These are phyloP conservation scores for Kryptolebias ocellatus DNA, from an alignment of 2,797 vertebrate species.

Conservation along the genomic window DNA sequence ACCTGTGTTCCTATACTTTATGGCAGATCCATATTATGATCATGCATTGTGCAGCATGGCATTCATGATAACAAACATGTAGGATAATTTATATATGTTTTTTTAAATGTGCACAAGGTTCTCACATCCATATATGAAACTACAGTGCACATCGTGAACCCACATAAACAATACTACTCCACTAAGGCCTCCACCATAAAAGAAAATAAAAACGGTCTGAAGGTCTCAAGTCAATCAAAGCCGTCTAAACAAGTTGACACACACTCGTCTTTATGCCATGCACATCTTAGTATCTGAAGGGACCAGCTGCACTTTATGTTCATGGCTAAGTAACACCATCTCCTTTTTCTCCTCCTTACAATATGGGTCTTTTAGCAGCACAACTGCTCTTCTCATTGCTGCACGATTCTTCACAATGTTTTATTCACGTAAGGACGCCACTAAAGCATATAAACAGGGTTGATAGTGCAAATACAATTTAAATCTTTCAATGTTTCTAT, in stretches of 20 bases:
- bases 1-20: background rate
- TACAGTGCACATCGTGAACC: constrained; percentile 13
- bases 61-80: background rate
- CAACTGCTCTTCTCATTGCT: constrained; percentile 29
- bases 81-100: background rate
- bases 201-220: constrained; percentile 11
- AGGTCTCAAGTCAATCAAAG: constrained; percentile 29
- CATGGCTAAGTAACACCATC: constrained; percentile 41
- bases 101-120: background rate
- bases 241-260: constrained; percentile 9
- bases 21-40: background rate
- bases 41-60: background rate
- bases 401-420: constrained; percentile 45
- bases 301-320: constrained; percentile 62
- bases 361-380: constrained; percentile 63
- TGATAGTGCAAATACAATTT: too few relatives aligned
- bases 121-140: background rate
- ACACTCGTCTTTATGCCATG: constrained; percentile 11
- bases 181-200: constrained; percentile 27
- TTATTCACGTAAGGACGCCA: constrained; percentile 43
- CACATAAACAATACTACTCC: constrained; percentile 28
- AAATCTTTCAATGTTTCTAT: too few relatives aligned
- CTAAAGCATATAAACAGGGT: constrained; percentile 11
- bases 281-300: constrained; percentile 36
- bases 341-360: constrained; percentile 50